These are phyloP conservation scores for Meriones unguiculatus DNA, from an alignment of 2,113 vertebrate genomes.

Conservation along the genomic window DNA sequence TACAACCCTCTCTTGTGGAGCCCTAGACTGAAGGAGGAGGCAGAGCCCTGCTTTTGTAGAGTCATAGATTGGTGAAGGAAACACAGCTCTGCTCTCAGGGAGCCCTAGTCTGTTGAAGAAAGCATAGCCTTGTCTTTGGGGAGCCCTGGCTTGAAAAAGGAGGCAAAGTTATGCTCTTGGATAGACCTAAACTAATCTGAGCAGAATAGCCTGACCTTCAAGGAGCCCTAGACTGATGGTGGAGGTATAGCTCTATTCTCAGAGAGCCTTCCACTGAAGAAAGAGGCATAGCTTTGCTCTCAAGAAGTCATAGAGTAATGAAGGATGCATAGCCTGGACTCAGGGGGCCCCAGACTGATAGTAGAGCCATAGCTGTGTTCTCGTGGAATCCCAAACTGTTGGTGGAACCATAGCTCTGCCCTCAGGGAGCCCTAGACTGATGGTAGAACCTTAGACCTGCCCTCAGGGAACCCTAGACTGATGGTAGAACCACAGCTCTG, in stretches of 20 bases:
- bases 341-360: rapidly evolving
- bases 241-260: not conserved
- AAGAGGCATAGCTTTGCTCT: not conserved
- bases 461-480: rapidly evolving
- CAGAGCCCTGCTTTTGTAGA: not conserved
- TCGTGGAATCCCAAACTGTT: rapidly evolving
- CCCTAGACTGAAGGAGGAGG: not conserved
- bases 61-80: not conserved
- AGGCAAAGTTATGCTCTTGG: not conserved
- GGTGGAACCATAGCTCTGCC: rapidly evolving
- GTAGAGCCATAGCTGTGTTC: not conserved
- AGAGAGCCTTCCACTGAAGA: not conserved
- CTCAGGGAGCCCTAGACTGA: not conserved
- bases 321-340: not conserved
- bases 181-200: not conserved
- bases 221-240: not conserved
- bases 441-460: rapidly evolving
- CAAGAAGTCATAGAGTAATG: not conserved
- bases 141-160: not conserved
- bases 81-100: not conserved
- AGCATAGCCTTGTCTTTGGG: no score
- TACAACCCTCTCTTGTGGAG: not conserved
- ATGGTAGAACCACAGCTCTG: not conserved
- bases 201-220: not conserved
- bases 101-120: not conserved